Base-by-base conservation (phyloP, 1,140 invertebrate species). In the Diorhabda carinulata region DNA sequence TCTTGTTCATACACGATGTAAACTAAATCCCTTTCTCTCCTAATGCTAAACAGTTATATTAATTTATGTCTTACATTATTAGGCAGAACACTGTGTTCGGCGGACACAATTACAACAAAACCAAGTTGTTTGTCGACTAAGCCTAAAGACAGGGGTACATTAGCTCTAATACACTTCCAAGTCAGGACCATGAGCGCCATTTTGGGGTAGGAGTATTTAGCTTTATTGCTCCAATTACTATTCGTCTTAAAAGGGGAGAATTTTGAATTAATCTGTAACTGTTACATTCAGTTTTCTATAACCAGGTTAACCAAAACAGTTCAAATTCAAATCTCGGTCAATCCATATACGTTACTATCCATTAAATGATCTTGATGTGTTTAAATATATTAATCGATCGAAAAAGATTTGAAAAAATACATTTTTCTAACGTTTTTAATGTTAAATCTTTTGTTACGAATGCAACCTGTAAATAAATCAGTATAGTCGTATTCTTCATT, bases 11-110 rank as follows among this genome's bases (percentile, higher is more conserved):
- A 75, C 74, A 75, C 58, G 66, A 68, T 75, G 72, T 75, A 69
- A 77, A 75, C 66, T 74, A 75, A 75, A 77, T 75, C 74, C 74
- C 71, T 71, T 72, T 69, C 66, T 71, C 64, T 61, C 63, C 61
- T 64, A 68, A 72, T 72, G 71, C 72, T 73, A 76, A 77, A 76
- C 75, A 78, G 77, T 78, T 76, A 74, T 78, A 78, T 78, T 77
- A 78, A 78, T 78, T 78, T 77, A 76, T 77, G 76, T 77, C 73
- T 76, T 74, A 74, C 72, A 73, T 73, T 78, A 78, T 77, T 78
- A 78, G 76, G 77, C 71, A 73, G 73, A 75, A 76, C 74, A 74
- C 70, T 60, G 72, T 76, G 73, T 76, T 76, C 69, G 75, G 71
- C 69, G 76, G 75, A 71, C 68, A 75, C 77, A 78, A 77, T 78